Evolutionary conservation across 2,888 invertebrate species (phyloP).

Genomic region (Serripes groenlandicus): DNA sequence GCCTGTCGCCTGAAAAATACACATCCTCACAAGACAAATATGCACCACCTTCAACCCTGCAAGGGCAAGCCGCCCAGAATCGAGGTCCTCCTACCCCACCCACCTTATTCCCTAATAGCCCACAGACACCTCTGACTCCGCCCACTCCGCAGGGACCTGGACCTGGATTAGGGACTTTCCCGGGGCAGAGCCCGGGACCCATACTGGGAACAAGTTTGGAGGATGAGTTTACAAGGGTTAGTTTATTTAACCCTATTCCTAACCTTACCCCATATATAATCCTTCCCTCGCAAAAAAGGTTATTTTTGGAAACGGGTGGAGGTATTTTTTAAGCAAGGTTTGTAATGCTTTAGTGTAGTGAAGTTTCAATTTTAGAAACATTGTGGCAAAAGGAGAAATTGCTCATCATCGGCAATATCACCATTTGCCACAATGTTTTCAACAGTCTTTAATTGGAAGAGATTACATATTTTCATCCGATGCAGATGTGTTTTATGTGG

Average conservation of each 20-base stretch:
- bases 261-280: too few species aligned
- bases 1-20: constrained; percentile 51
- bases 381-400: constrained; percentile 3
- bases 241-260: constrained; percentile 56
- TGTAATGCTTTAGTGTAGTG: not conserved
- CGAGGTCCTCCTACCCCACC: constrained; percentile 56
- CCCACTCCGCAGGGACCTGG: constrained; percentile 70
- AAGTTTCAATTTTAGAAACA: too few species aligned
- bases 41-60: constrained; percentile 20
- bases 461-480: too few species aligned
- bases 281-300: too few species aligned
- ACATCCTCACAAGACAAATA: too few species aligned
- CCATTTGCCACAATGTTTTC: not conserved
- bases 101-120: constrained; percentile 61
- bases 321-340: not conserved
- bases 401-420: not conserved
- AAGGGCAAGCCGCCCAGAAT: constrained; percentile 33
- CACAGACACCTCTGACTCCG: constrained; percentile 66
- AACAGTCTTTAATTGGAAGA: too few species aligned
- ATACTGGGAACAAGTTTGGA: constrained; percentile 64
- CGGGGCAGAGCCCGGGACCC: constrained; percentile 23
- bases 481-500: too few species aligned
- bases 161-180: constrained; percentile 39
- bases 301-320: not conserved
- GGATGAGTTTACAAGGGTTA: constrained; percentile 84